phyloP scores from a whole-genome alignment of 92 coral and sea anemone genomes.

The Pocillopora meandrina region DNA sequence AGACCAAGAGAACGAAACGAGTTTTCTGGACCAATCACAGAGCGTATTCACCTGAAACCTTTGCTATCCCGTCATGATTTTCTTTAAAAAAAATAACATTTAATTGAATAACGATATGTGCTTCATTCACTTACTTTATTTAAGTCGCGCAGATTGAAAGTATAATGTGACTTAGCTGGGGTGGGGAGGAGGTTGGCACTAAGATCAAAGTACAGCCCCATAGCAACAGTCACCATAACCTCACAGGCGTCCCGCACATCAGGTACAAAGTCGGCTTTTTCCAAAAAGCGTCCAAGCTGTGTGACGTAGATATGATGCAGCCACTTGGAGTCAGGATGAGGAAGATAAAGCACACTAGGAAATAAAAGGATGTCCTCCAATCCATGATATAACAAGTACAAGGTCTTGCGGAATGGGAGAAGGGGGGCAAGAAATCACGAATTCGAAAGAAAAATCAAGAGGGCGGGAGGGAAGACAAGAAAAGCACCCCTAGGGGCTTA shows the following conservation, averaged over 20 bases:
- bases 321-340: slow-evolving; percentile 89
- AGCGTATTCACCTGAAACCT: no score
- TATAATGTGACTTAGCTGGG: slow-evolving; percentile 93
- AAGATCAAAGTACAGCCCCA: slow-evolving; percentile 78
- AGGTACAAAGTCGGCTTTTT: slow-evolving; percentile 79
- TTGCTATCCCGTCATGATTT: no score
- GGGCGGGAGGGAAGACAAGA: no score
- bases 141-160: slow-evolving; percentile 90
- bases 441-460: no score
- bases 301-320: slow-evolving; percentile 87
- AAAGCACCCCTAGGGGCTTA: no score
- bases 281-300: slow-evolving; percentile 93
- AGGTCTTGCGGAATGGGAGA: no score
- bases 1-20: no score
- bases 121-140: slow-evolving; percentile 64
- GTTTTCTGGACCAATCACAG: no score
- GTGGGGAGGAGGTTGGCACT: slow-evolving; percentile 87
- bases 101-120: neutral
- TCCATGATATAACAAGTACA: neutral
- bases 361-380: neutral
- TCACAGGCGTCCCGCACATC: slow-evolving; percentile 86
- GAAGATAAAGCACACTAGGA: slow-evolving; percentile 78
- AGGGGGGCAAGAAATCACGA: no score
- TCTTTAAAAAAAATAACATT: neutral
- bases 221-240: slow-evolving; percentile 68